Evolutionary conservation across 2,113 vertebrate species (phyloP).

Genomic region (Gorsachius goisagi): DNA sequence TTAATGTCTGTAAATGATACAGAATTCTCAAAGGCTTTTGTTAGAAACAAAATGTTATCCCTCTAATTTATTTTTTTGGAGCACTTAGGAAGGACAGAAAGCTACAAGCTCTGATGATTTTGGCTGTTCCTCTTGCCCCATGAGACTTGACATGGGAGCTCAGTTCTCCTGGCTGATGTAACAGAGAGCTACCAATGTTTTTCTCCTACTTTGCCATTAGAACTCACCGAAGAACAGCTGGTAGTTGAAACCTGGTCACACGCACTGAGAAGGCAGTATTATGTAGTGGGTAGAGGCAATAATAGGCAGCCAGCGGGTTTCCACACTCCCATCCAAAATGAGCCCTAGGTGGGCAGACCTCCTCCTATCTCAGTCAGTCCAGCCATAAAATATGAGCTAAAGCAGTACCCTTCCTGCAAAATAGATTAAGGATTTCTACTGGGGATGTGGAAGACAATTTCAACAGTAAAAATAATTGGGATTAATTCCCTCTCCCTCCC

Average conservation of each 20-base stretch:
- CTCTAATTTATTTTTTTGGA: background rate
- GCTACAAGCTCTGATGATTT: background rate
- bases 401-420: background rate
- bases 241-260: background rate
- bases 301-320: background rate
- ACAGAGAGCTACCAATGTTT: background rate
- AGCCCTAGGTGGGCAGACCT: background rate
- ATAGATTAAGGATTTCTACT: background rate
- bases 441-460: background rate
- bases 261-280: background rate
- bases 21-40: background rate
- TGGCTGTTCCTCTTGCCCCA: background rate
- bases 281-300: background rate
- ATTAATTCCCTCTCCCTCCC: background rate
- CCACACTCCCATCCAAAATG: background rate
- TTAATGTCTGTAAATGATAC: background rate
- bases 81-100: background rate
- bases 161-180: background rate
- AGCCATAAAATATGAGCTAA: background rate
- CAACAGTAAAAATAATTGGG: background rate
- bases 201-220: background rate
- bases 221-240: background rate
- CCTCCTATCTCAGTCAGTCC: background rate
- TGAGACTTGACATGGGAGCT: background rate
- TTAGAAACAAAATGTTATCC: background rate